These are phyloP conservation scores for Aporophyla nigra DNA, from an alignment of 2,888 invertebrate genomes.

Conservation along the genomic window DNA sequence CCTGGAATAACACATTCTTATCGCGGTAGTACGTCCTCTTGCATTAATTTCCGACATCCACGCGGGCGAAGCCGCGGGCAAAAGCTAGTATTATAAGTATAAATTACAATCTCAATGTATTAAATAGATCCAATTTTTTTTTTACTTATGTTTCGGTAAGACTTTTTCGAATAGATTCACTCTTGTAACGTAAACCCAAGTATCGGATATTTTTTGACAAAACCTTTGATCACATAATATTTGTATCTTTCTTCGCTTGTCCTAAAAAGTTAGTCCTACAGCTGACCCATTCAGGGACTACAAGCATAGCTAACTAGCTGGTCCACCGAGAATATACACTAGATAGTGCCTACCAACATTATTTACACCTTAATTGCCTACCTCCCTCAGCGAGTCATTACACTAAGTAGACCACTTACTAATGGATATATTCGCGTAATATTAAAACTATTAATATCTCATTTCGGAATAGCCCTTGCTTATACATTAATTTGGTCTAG, in stretches of 20 bases:
- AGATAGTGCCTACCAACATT: conserved; percentile 18
- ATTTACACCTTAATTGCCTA: conserved; percentile 37
- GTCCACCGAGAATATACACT: conserved; percentile 43
- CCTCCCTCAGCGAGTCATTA: conserved; percentile 39
- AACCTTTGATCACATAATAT: too few species aligned
- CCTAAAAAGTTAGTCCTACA: neutral
- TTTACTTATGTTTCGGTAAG: too few species aligned
- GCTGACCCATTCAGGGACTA: neutral
- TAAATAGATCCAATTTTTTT: too few species aligned
- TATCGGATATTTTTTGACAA: neutral
- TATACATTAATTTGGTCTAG: conserved; percentile 40
- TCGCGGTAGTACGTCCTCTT: too few species aligned
- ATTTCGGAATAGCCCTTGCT: conserved; percentile 31
- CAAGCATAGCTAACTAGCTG: neutral
- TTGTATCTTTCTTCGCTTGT: neutral
- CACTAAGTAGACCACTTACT: conserved; percentile 50
- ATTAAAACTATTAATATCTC: conserved; percentile 45
- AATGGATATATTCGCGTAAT: conserved; percentile 40
- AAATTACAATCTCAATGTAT: too few species aligned
- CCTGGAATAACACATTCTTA: too few species aligned
- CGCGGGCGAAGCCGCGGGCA: too few species aligned
- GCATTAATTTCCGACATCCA: too few species aligned
- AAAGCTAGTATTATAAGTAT: too few species aligned
- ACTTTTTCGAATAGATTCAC: neutral
- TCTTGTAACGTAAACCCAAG: neutral